Evolutionary conservation across 2,888 invertebrate genomes (phyloP).

Genomic region (Netelia melanura): DNA sequence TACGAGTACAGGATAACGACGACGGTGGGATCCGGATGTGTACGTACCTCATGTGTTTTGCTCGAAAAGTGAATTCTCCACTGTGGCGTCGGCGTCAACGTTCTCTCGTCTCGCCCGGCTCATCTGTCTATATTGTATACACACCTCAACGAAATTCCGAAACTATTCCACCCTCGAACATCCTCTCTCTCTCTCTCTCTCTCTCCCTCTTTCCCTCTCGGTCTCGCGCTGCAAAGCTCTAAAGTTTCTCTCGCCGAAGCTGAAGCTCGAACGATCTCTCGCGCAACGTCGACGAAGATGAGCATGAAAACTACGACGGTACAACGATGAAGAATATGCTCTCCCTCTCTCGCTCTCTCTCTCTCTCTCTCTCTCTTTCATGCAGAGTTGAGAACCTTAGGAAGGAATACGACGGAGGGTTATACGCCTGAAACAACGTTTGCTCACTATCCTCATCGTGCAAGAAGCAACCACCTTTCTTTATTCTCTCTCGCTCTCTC

Average conservation of each 20-base stretch:
- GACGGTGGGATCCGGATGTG: constrained; percentile 24
- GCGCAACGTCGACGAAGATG: constrained; percentile 22
- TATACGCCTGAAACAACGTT: constrained; percentile 51
- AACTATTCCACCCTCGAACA: constrained; percentile 55
- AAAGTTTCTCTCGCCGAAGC: constrained; percentile 57
- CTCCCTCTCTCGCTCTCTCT: neutral
- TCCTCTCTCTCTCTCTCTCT: constrained; percentile 8
- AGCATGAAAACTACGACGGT: constrained; percentile 37
- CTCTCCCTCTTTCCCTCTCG: constrained; percentile 24
- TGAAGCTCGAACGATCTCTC: constrained; percentile 58
- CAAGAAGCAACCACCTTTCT: constrained; percentile 25
- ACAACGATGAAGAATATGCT: constrained; percentile 37
- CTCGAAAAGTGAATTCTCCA: constrained; percentile 51
- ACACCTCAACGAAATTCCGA: constrained; percentile 61
- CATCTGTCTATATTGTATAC: constrained; percentile 28
- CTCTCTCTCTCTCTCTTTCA: neutral
- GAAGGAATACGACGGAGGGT: constrained; percentile 57
- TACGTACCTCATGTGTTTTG: neutral
- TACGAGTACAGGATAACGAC: constrained; percentile 10
- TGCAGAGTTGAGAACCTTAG: neutral
- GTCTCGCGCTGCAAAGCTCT: constrained; percentile 46
- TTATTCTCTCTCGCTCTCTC: neutral
- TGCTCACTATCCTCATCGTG: constrained; percentile 54
- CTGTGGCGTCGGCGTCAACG: constrained; percentile 44
- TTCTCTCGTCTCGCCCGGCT: constrained; percentile 41